phyloP scores from a whole-genome alignment of 2,113 vertebrate species.

The Zosterops hypoxanthus region DNA sequence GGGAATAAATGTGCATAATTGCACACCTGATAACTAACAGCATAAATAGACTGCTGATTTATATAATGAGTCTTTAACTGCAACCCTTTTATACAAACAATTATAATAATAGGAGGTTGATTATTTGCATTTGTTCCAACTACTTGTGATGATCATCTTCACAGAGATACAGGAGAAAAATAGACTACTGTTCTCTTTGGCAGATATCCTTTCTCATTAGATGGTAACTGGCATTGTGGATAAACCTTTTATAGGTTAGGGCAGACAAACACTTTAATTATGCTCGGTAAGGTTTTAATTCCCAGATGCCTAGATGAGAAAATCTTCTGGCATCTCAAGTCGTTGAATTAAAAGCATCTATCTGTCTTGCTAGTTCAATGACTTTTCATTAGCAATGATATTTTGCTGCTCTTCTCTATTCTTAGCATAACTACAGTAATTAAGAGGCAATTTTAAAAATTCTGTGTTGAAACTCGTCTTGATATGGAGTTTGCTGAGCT shows the following conservation, averaged over 20 bases:
- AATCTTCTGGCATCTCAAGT: constrained; percentile 19
- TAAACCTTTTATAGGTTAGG: constrained; percentile 44
- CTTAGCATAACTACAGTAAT: constrained; percentile 47
- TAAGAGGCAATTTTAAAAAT: constrained; percentile 29
- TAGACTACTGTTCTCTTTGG: not conserved
- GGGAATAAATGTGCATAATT: not conserved
- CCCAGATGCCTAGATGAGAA: constrained; percentile 16
- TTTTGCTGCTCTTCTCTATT: constrained; percentile 29
- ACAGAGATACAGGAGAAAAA: constrained; percentile 12
- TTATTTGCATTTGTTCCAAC: constrained; percentile 51
- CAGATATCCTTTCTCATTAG: constrained; percentile 48
- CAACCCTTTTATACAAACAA: constrained; percentile 35
- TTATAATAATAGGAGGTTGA: constrained; percentile 43
- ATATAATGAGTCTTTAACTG: not conserved
- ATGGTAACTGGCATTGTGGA: constrained; percentile 28
- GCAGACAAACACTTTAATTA: constrained; percentile 62
- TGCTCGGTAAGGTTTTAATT: constrained; percentile 13
- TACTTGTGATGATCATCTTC: constrained; percentile 1
- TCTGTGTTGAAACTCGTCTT: not conserved
- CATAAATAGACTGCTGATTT: constrained; percentile 43
- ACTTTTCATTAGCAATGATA: constrained; percentile 62
- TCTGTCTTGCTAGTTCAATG: constrained; percentile 35
- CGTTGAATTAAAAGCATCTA: constrained; percentile 23
- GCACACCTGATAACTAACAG: constrained; percentile 14
- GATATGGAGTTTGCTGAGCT: not conserved